Evolutionary conservation across 2,888 invertebrate genomes (phyloP), one percentile per base, ranked within the genome.

Genomic region (Globia sparganii): DNA sequence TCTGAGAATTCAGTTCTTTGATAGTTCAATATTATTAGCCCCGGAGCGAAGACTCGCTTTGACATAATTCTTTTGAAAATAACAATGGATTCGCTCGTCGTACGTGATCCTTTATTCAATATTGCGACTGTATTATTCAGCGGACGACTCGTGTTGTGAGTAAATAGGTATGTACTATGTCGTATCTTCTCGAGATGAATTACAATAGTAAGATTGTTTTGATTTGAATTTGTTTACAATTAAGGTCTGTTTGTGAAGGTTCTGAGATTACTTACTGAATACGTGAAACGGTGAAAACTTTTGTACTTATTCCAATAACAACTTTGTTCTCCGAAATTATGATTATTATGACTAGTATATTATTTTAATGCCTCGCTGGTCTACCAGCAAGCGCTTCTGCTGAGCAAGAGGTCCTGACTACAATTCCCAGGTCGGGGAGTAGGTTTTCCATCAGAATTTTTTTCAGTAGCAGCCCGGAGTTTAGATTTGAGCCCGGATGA

Each of bases 21-120:
- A 82, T 84, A 89, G 88, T 89, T 84, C 78, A 85, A 89, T 86
- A 75, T 86, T 87, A 82, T 86, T 83, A 77, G 85, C 80, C 89
- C 80, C 68, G 67, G 75, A 89, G 88, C 89, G 43, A 86, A 70
- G 80, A 87, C 62, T 84, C 61, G 75, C 76, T 87, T 88, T 83
- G 85, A 80, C 81, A 79, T 78, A 84, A 82, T 82, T 78, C 85
- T 83, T 88, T 87, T 77, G 81, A 75, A 81, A 83, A 81, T 86
- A 84, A 88, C 84, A 88, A 87, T 87, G 77, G 77, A 72, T 84
- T 84, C 40, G 69, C 64, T 81, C 83, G 73, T 80, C 69, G 80
- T 84, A 80, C 81, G 85, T 78, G 86, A 83, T 84, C 74, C 84
- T 87, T 79, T 84, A 83, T 88, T 84, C 84, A 79, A 81, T 82